phyloP scores from a whole-genome alignment of 2,113 vertebrate genomes.

The Pseudorhombus dupliciocellatus region DNA sequence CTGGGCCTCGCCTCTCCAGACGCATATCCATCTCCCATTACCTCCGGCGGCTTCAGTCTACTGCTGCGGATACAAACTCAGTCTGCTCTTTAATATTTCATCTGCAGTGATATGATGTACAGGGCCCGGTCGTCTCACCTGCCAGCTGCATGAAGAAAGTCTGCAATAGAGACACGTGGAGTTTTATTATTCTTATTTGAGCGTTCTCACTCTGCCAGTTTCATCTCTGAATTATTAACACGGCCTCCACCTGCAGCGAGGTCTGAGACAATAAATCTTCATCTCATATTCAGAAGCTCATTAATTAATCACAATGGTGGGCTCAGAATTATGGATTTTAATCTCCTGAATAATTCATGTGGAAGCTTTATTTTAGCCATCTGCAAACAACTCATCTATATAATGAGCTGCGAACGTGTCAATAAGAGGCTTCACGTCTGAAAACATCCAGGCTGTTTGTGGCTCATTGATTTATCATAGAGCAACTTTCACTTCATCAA shows the following conservation, averaged over 20 bases:
- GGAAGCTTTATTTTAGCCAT: conserved; percentile 39
- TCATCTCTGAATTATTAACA: conserved; percentile 68
- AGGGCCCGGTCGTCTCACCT: conserved; percentile 38
- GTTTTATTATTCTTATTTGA: conserved; percentile 61
- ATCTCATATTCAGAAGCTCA: conserved; percentile 47
- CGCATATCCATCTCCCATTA: too few species aligned
- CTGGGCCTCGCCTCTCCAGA: too few species aligned
- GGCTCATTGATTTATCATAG: neutral
- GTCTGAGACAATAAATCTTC: conserved; percentile 38
- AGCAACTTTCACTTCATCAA: neutral
- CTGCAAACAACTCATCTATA: conserved; percentile 49
- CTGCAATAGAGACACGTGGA: conserved; percentile 37
- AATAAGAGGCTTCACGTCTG: neutral
- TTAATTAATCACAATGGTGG: conserved; percentile 55
- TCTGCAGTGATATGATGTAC: conserved; percentile 45
- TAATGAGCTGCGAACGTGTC: conserved; percentile 5
- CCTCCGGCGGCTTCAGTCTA: conserved; percentile 3
- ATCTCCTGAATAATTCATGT: conserved; percentile 55
- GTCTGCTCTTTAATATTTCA: conserved; percentile 65
- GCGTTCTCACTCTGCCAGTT: conserved; percentile 37
- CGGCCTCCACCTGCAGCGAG: conserved; percentile 48
- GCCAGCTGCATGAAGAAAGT: conserved; percentile 40
- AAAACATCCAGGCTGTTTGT: neutral
- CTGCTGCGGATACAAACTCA: conserved; percentile 2
- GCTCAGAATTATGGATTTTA: conserved; percentile 54